Percentiles rank a stretch among this genome's conserved stretches.
Conservation (phyloP, 1,140 invertebrate species). For the Anagrus nilaparvatae region DNA sequence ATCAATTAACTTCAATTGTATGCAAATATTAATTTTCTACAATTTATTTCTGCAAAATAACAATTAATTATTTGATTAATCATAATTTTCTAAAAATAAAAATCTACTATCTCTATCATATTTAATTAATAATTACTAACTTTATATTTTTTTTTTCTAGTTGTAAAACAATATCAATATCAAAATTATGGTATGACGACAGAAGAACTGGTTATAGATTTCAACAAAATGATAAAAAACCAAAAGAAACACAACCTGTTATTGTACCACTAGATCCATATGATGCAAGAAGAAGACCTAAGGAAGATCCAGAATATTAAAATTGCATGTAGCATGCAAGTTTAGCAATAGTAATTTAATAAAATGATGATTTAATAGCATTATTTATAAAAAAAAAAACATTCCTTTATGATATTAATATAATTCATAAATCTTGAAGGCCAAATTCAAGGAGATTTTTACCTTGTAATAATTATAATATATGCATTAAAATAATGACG, state of each 20-base stretch:
- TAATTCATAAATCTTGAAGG: too few relatives aligned
- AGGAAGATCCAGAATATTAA: slow-evolving; percentile 22
- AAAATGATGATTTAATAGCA: slow-evolving; percentile 1
- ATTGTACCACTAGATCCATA: slow-evolving; percentile 19
- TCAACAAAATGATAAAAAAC: slow-evolving; percentile 10
- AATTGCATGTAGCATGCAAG: not conserved
- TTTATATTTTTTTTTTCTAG: too few relatives aligned
- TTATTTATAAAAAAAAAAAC: too few relatives aligned
- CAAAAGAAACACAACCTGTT: slow-evolving; percentile 19
- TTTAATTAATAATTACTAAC: slow-evolving; percentile 1
- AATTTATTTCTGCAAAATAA: not conserved
- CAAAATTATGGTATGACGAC: slow-evolving; percentile 18
- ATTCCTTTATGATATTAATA: too few relatives aligned
- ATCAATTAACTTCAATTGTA: too few relatives aligned
- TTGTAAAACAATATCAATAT: slow-evolving; percentile 16
- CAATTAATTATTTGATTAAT: slow-evolving; percentile 1
- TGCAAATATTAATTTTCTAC: too few relatives aligned
- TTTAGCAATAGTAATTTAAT: slow-evolving; percentile 1
- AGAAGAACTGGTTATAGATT: slow-evolving; percentile 19
- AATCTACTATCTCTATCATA: not conserved
- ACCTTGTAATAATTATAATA: too few relatives aligned
- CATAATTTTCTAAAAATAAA: not conserved
- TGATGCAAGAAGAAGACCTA: slow-evolving; percentile 21
- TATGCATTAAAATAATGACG: too few relatives aligned
- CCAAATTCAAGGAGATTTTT: too few relatives aligned